phyloP scores from a whole-genome alignment of 53 echinoderm and acorn worm species.

The Echinarachnius parma region DNA sequence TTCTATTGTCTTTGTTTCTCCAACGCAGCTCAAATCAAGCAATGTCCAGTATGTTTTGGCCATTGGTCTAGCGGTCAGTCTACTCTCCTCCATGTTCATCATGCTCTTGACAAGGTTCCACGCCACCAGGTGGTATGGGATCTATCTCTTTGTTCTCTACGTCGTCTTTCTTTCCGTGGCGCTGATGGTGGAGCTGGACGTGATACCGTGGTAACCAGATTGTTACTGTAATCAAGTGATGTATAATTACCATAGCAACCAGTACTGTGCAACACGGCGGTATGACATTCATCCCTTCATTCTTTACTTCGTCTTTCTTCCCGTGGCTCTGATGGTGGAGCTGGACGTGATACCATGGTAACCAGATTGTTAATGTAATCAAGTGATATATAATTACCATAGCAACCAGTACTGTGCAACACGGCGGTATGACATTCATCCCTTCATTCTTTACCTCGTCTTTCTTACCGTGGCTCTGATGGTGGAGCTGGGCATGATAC shows the following conservation, averaged over 20 bases:
- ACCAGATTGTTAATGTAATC: no score
- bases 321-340: constrained; percentile 69
- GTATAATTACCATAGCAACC: neutral
- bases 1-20: neutral
- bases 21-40: constrained; percentile 54
- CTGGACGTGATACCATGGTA: constrained; percentile 51
- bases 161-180: constrained; percentile 65
- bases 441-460: constrained; percentile 61
- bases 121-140: constrained; percentile 59
- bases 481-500: constrained; percentile 61
- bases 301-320: constrained; percentile 69
- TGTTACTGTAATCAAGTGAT: no score
- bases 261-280: constrained; percentile 56
- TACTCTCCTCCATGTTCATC: constrained; percentile 85
- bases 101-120: constrained; percentile 67
- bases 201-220: constrained; percentile 56
- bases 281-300: constrained; percentile 65
- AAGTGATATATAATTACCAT: neutral
- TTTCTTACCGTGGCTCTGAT: constrained; percentile 73
- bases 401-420: constrained; percentile 55
- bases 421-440: constrained; percentile 56
- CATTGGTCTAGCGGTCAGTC: constrained; percentile 67
- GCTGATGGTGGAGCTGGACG: constrained; percentile 59
- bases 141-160: constrained; percentile 68
- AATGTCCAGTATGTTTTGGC: constrained; percentile 74